phyloP scores from a whole-genome alignment of 2,888 invertebrate species.

The Epistrophe eligans region DNA sequence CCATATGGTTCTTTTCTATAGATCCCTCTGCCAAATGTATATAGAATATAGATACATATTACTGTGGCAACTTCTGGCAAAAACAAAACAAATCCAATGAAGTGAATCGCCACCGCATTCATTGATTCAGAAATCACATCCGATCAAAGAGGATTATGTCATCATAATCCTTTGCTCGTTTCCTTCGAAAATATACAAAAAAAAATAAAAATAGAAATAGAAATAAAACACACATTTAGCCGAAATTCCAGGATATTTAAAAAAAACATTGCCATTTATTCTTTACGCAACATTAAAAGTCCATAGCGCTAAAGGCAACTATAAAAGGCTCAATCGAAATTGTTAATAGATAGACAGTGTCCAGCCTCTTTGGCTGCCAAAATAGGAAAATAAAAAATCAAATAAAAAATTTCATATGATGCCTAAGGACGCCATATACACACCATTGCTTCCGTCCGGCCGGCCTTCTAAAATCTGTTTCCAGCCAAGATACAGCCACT shows the following conservation, averaged over 20 bases:
- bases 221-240: neutral
- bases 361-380: slow-evolving; percentile 59
- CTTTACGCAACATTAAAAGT: slow-evolving; percentile 66
- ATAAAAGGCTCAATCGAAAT: slow-evolving; percentile 15
- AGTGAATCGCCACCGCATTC: slow-evolving; percentile 63
- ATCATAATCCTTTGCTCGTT: slow-evolving; percentile 51
- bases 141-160: slow-evolving; percentile 40
- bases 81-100: slow-evolving; percentile 63
- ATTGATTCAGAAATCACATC: slow-evolving; percentile 66
- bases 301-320: slow-evolving; percentile 8
- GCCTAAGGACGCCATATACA: slow-evolving; percentile 39
- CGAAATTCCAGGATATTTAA: slow-evolving; percentile 45
- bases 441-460: slow-evolving; percentile 34
- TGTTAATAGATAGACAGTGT: slow-evolving; percentile 43
- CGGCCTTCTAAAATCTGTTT: slow-evolving; percentile 18
- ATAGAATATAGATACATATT: neutral
- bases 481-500: slow-evolving; percentile 19
- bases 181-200: slow-evolving; percentile 1
- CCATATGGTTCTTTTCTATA: slow-evolving; percentile 39
- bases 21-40: slow-evolving; percentile 18
- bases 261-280: slow-evolving; percentile 58
- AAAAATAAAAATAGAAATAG: neutral
- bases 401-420: neutral
- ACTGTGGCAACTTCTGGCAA: slow-evolving; percentile 29
- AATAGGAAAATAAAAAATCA: neutral